phyloP scores from a whole-genome alignment of 1,140 invertebrate genomes.

The Rhynchophorus ferrugineus region DNA sequence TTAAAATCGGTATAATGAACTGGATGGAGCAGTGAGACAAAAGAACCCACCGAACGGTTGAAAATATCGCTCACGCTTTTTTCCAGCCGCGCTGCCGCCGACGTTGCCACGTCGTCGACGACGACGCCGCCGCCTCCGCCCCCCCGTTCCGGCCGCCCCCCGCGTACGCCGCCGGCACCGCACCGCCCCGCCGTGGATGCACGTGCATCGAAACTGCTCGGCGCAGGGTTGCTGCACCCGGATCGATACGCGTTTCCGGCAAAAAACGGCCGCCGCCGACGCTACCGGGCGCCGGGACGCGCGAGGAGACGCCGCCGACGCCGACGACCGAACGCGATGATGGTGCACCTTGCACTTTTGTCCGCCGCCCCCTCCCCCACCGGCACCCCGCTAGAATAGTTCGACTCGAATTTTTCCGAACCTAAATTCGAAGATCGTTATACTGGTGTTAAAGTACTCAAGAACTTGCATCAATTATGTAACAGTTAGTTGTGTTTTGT shows the following conservation, averaged over 20 bases:
- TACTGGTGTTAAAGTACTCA: no score
- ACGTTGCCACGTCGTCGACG: no score
- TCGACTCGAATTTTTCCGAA: no score
- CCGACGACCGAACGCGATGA: constrained; percentile 10
- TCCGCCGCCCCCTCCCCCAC: no score
- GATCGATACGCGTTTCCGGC: constrained; percentile 3
- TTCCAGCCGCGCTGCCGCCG: not conserved
- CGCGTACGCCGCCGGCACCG: constrained; percentile 1
- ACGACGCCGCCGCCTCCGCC: not conserved
- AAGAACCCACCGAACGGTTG: not conserved
- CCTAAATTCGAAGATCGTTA: no score
- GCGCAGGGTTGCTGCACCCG: constrained; percentile 14
- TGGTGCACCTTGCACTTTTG: constrained; percentile 15
- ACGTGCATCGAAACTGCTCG: constrained; percentile 15
- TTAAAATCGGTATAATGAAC: not conserved
- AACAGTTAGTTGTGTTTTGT: no score
- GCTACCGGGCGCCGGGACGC: not conserved
- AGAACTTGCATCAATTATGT: no score
- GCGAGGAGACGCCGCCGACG: constrained; percentile 1
- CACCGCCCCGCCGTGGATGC: constrained; percentile 8
- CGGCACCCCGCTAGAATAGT: constrained; percentile 11
- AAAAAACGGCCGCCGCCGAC: constrained; percentile 4
- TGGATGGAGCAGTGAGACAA: not conserved
- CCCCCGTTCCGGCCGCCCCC: not conserved
- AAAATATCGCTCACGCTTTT: constrained; percentile 1